Evolutionary conservation across 2,797 vertebrate species (phyloP).

Genomic region (Chrysolophus pictus): DNA sequence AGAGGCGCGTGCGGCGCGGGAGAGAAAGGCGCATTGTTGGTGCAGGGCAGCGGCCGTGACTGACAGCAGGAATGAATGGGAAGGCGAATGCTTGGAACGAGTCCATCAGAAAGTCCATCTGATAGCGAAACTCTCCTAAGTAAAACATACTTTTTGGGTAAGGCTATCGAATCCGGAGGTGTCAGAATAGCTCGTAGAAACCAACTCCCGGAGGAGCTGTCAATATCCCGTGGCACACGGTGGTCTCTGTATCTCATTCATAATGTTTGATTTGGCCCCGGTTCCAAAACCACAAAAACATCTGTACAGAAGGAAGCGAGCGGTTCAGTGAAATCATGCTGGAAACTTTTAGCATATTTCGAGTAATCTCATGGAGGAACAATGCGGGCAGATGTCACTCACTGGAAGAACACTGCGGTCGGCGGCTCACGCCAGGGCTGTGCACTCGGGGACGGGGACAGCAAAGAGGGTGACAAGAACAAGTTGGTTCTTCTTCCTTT

Average conservation of each 20-base stretch:
- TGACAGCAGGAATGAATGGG: not conserved
- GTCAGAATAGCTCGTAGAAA: not conserved
- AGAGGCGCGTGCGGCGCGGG: not conserved
- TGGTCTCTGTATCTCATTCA: constrained; percentile 61
- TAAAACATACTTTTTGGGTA: not conserved
- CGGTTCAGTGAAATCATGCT: constrained; percentile 48
- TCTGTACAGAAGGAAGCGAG: constrained; percentile 56
- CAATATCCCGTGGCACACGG: not conserved
- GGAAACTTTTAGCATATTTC: constrained; percentile 49
- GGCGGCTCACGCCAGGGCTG: constrained; percentile 34
- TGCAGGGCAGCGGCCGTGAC: accelerated
- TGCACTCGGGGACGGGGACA: not conserved
- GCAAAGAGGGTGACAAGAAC: not conserved
- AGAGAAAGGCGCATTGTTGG: not conserved
- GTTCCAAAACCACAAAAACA: constrained; percentile 65
- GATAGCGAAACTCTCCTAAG: not conserved
- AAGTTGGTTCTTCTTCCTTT: not conserved
- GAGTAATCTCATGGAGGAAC: constrained; percentile 56
- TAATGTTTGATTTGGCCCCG: constrained; percentile 61
- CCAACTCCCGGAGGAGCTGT: not conserved
- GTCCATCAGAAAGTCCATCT: not conserved
- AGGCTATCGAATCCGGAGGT: not conserved
- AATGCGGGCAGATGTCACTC: constrained; percentile 25
- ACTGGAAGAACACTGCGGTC: constrained; percentile 37
- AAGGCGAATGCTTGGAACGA: not conserved